Conservation (phyloP, 2,113 vertebrate species). For the Cynopterus brachyotis region DNA sequence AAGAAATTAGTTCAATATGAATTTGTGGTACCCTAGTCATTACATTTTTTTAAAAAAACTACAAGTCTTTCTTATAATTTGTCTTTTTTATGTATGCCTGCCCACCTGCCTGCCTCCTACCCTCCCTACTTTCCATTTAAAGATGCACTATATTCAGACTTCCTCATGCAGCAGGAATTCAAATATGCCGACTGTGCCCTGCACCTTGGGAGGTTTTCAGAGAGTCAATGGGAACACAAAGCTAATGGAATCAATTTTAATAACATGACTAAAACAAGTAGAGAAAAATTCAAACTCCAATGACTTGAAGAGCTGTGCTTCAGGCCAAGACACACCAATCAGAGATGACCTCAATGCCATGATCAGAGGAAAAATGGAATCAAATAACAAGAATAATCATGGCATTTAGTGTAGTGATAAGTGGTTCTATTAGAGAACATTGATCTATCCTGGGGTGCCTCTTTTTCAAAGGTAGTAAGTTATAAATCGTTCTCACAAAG, state of each 20-base stretch:
- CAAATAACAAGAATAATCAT: not conserved
- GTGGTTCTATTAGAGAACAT: not conserved
- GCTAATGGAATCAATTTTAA: not conserved
- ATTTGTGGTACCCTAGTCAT: not conserved
- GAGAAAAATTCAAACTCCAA: not conserved
- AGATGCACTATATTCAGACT: not conserved
- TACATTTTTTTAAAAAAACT: not conserved
- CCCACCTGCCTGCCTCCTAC: too few relatives aligned
- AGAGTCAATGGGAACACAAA: not conserved
- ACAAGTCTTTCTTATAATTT: not conserved
- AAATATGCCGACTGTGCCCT: not conserved
- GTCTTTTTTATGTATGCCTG: not conserved
- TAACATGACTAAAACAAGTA: not conserved
- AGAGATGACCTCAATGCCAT: not conserved
- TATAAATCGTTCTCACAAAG: not conserved
- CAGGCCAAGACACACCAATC: not conserved
- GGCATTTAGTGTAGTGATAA: not conserved
- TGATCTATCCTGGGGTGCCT: not conserved
- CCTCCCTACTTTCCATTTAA: not conserved
- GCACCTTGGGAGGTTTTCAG: not conserved
- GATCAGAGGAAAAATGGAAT: not conserved
- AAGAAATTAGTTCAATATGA: not conserved
- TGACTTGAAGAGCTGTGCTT: not conserved
- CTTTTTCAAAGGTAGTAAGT: constrained; percentile 1
- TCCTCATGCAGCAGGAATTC: not conserved